Evolutionary conservation across 2,797 vertebrate genomes (phyloP), one percentile per base, ranked within the genome.

Genomic region (Rhabdophis nuchalis): DNA sequence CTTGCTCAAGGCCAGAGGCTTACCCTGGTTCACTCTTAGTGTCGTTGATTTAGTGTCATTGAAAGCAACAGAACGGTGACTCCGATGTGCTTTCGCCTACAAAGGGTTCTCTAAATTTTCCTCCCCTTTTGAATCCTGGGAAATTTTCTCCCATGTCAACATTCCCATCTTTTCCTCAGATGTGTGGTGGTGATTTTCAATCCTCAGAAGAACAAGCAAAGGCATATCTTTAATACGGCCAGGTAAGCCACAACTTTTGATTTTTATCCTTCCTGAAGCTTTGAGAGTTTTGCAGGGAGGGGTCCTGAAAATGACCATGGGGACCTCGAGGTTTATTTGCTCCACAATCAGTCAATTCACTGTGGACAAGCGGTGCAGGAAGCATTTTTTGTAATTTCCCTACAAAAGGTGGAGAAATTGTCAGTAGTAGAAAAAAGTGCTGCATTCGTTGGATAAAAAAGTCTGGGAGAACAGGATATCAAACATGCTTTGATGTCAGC

Each of bases 171-270:
- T 92, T 91, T n/a, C 89, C 46, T 93, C 95, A 99, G 99, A 58
- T 99, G 98, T 82, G 98, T 98, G 61, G 93, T 99, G 25, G 98
- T 99, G 87, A 97, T 99, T 94, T 98, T 99, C 86, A 97, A 98
- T 89, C 98, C 98, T 0, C 96, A 95, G 96, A 98, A 97, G 86
- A 98, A 98, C 95, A 97, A 97, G 20, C 98, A 99, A 94, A 97
- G 92, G 16, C 98, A 99, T 95, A 98, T 99, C 93, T 96, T 98
- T 93, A 99, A 98, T 94, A 94, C 97, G 0, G 98, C 97, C 96
- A 98, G 98, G 98, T 98, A 95, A 95, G 64, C 87, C 56, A 68
- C 54, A 20, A 46, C 46, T 25, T 52, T 52, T 4, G 54, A 23
- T n/a, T 72, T 72, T 18, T 1, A 36, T 16, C n/a, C 4, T 60